Evolutionary conservation across 1,140 invertebrate species (phyloP), one percentile per base, ranked within the genome.

Genomic region (Ctenoplectra terminalis): DNA sequence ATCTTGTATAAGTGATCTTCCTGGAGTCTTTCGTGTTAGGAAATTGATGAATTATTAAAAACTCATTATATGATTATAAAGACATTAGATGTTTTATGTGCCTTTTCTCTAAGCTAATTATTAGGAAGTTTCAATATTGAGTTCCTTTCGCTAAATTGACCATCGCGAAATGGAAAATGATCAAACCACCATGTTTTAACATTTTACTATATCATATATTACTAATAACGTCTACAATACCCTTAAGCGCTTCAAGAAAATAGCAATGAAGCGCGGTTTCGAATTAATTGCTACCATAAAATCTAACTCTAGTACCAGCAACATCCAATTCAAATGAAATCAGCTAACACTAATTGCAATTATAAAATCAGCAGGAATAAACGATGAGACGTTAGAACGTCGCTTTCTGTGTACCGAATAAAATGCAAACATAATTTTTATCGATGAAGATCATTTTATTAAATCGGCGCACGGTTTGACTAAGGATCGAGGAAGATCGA

Each of bases 401-500:
- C 31, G 7, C 29, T 60, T 58, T 66, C 37, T 23, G 29, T 13
- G 1, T 7, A 26, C 2, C 0, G 37, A 6, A 5, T 20, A 48
- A 2, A 11, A 9, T 48, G 8, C 0, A 6, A 5, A 17, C 4
- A 31, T 5, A 13, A n/a, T 23, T 29, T 31, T 34, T 15, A 29
- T 48, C 20, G 26, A 13, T 3, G 13, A 69, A 13, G 20, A 13
- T 50, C 7, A 23, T 43, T 40, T 23, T 2, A 29, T 15, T 17
- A 50, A 26, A 20, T 40, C 23, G 50, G 40, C 9, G 43, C 29
- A 20, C 11, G 9, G 40, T 40, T 43, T n/a, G 60, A 56, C 54
- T 9, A 46, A 67, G 29, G 52, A 48, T 71, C 50, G 54, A 48
- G 43, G 43, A 48, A 50, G 56, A 86, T 75, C 83, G 31, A 70